These are phyloP conservation scores for Triplophysa bombifrons DNA, from an alignment of 2,797 vertebrate species.

Conservation along the genomic window DNA sequence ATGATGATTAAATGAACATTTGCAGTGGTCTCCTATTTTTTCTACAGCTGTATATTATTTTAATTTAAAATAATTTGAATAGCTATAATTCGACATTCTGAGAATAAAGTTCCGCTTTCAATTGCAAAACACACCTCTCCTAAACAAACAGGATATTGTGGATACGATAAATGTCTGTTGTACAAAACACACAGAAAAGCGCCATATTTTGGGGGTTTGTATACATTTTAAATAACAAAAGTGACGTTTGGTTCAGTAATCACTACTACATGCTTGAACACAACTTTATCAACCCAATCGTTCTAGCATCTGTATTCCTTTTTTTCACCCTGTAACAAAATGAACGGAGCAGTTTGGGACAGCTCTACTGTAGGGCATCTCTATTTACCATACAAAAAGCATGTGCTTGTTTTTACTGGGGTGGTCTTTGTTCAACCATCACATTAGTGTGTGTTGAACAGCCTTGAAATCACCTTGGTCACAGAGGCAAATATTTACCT, in stretches of 20 bases:
- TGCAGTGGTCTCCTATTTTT: too few species aligned
- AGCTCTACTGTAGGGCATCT: neutral
- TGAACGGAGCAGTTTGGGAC: neutral
- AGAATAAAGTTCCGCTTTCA: too few species aligned
- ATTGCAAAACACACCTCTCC: too few species aligned
- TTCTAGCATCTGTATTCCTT: neutral
- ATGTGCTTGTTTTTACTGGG: neutral
- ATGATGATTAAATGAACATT: too few species aligned
- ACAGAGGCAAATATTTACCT: conserved; percentile 65
- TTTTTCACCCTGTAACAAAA: neutral
- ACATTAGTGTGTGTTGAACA: conserved; percentile 23
- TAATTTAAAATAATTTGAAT: too few species aligned
- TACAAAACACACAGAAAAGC: too few species aligned
- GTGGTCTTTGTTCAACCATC: neutral
- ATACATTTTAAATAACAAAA: neutral
- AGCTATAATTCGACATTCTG: too few species aligned
- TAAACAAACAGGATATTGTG: too few species aligned
- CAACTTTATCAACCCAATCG: too few species aligned
- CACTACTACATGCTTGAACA: neutral
- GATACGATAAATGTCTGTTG: too few species aligned
- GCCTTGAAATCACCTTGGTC: conserved; percentile 69
- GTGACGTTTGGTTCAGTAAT: neutral
- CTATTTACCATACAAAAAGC: conserved; percentile 3
- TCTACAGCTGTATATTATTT: too few species aligned
- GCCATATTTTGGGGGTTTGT: too few species aligned